Percentiles rank a stretch among this genome's conserved stretches.
Conservation (phyloP, 2,888 invertebrate genomes). For the Archaeoteleia sp. region DNA sequence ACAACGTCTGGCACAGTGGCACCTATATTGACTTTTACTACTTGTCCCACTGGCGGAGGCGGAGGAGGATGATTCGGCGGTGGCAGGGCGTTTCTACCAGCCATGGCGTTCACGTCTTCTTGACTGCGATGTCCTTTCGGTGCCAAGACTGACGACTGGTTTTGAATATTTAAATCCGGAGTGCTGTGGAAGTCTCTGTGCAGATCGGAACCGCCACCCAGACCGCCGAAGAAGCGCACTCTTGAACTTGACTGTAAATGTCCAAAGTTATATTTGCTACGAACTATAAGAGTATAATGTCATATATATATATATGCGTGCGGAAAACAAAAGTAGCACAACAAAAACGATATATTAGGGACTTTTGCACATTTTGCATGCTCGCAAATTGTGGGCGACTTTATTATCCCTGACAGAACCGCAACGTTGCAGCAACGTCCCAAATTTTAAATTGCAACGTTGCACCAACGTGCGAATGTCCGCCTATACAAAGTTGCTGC, state of each 20-base stretch:
- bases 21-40: constrained; percentile 81
- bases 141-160: constrained; percentile 64
- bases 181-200: constrained; percentile 92
- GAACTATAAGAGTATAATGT: no score
- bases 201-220: constrained; percentile 77
- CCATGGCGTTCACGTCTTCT: constrained; percentile 79
- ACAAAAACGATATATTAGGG: no score
- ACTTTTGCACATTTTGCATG: no score
- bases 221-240: constrained; percentile 76
- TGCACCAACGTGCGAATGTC: no score
- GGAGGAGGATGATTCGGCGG: constrained; percentile 90
- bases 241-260: constrained; percentile 76
- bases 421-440: no score
- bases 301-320: no score
- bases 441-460: no score
- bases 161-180: constrained; percentile 81
- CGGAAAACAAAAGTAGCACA: no score
- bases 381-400: no score
- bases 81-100: constrained; percentile 78
- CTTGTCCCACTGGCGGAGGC: constrained; percentile 84
- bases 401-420: no score
- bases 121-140: constrained; percentile 81
- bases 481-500: no score
- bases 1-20: constrained; percentile 69
- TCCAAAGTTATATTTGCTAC: no score